Evolutionary conservation across 1,140 invertebrate genomes (phyloP), one percentile per base, ranked within the genome.

Genomic region (Andricus grossulariae): DNA sequence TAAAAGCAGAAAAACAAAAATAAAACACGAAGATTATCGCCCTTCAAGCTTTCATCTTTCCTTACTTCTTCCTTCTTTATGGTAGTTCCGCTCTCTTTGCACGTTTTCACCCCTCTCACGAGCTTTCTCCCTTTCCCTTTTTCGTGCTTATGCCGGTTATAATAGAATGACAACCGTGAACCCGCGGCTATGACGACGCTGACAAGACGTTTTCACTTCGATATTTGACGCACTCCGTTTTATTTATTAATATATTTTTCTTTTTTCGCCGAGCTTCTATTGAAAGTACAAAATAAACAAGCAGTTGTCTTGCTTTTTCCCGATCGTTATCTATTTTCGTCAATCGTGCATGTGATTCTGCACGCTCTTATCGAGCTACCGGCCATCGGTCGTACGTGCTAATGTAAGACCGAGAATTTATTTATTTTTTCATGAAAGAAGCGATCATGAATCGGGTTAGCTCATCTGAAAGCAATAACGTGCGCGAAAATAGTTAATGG

Each of bases 341-440:
- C 50, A 39, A 50, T 18, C 57, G 73, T 50, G 60, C 74, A 50
- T 76, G 74, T 73, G 77, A 78, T 78, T 78, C 72, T 78, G n/a
- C 76, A 78, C 8, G 39, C 66, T 49, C 15, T 19, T 19, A 15
- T n/a, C 39, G 32, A 15, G 39, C n/a, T 6, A n/a, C 39, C 39
- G 32, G n/a, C 39, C 39, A n/a, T 16, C 52, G 25, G 18, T 19
- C 55, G 18, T 49, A 4, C n/a, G 18, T 32, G 6, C 16, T 32
- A 32, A 32, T 32, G 25, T 32, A 32, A 32, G 25, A 32, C 25
- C 25, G 25, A 32, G 25, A 32, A 32, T 72, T 70, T 51, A 66
- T 72, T 11, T 39, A 60, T 45, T 11, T 45, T 45, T 45, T 45
- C 39, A 45, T 45, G 39, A 45, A 45, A 45, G 0, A 11, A 11